Evolutionary conservation across 2,113 vertebrate species (phyloP), one percentile per base, ranked within the genome.

Genomic region (Agapornis roseicollis): DNA sequence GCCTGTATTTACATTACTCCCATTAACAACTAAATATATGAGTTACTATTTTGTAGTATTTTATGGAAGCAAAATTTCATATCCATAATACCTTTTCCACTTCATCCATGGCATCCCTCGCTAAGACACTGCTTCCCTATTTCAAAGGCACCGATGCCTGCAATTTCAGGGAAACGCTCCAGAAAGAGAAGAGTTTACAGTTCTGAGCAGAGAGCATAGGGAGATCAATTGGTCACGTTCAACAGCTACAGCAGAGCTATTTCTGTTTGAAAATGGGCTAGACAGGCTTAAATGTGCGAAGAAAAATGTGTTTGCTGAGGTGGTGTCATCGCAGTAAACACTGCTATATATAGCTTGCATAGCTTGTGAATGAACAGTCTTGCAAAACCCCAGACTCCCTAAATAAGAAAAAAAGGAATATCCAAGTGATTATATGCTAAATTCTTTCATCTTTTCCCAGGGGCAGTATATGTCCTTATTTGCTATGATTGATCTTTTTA

Each of bases 201-300:
- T 96, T 82, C 60, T 85, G 73, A 93, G 50, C 39, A 3, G 13
- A n/a, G 49, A 77, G 42, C 76, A 50, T 0, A 2, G 69, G 88
- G 84, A 50, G 69, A 87, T 11, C 47, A 95, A 93, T 56, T 72
- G 85, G 72, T 95, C 84, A 96, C 3, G 1, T 94, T 88, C 70
- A 92, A 64, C 77, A 94, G 88, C 90, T 95, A 89, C 91, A 94
- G 66, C 22, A 88, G 78, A 91, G 47, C 77, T 96, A 96, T 96
- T 94, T 95, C 85, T 91, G 76, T 53, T 55, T 44, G 73, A 74
- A 95, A 97, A 92, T 58, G 6, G 28, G 50, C 49, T 70, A 96
- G 91, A 91, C 33, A 5, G 64, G 49, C 76, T 93, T 73, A 73
- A 79, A 91, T 76, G 61, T 92, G 64, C 52, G 89, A 94, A 72